Evolutionary conservation across 2,888 invertebrate genomes (phyloP), one percentile per base, ranked within the genome.

Genomic region (Heteromyza rotundicornis): DNA sequence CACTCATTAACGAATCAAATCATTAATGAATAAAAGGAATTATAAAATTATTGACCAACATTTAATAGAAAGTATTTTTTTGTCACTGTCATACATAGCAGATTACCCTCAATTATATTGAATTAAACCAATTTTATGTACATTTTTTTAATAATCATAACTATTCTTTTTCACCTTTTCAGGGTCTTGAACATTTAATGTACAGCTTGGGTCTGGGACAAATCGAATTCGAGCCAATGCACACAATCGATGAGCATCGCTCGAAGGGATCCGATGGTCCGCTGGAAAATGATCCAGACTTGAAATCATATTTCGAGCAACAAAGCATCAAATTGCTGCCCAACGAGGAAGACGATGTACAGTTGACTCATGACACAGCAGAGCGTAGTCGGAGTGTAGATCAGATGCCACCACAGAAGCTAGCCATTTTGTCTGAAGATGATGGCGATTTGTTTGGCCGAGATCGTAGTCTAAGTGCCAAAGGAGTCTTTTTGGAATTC

Each of bases 151-250:
- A n/a, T n/a, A n/a, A n/a, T n/a, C n/a, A n/a, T n/a, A n/a, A n/a
- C n/a, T n/a, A n/a, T n/a, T n/a, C n/a, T n/a, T n/a, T n/a, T n/a
- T n/a, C n/a, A n/a, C n/a, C n/a, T 47, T 17, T 19, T 1, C 83
- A 89, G 89, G 90, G 90, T 12, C 87, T 90, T 68, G 90, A 90
- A 78, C 90, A 89, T 71, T 81, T 90, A 52, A 82, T 90, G 80
- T 86, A 86, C 71, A 89, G 85, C 71, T 79, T 90, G 19, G 89
- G 89, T 0, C 82, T 90, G n/a, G 89, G 89, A 1, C 87, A 87
- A 12, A 82, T 87, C 7, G 86, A 87, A 68, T 89, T 89, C 60
- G 76, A 78, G 14, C 77, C 79, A 14, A 71, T 70, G 1, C 83
- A 83, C 59, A 80, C 82, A 1, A 73, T 83, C 24, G 80, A 80